Conservation (phyloP, 1,140 invertebrate species). For the Drosophila aff. region DNA sequence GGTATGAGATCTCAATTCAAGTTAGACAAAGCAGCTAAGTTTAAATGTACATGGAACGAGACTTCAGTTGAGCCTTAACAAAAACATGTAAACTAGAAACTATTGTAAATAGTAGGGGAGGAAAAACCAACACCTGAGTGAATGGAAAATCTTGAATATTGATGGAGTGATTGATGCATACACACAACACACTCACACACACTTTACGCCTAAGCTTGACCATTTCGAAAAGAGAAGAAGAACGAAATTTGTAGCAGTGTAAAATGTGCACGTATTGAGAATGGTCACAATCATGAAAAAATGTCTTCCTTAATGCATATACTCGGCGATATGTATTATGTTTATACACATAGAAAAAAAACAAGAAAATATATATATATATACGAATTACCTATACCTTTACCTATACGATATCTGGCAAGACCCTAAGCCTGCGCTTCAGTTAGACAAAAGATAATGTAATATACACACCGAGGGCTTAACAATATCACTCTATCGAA, state of each 20-base stretch:
- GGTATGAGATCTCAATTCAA: slow-evolving; percentile 15
- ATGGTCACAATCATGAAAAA: slow-evolving; percentile 85
- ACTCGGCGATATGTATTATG: slow-evolving; percentile 74
- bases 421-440: slow-evolving; percentile 67
- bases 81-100: slow-evolving; percentile 46
- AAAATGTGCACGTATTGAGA: slow-evolving; percentile 55
- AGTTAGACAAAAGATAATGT: slow-evolving; percentile 56
- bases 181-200: slow-evolving; percentile 34
- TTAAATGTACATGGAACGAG: slow-evolving; percentile 55
- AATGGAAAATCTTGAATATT: slow-evolving; percentile 55
- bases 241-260: slow-evolving; percentile 40
- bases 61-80: slow-evolving; percentile 67
- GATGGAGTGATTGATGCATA: slow-evolving; percentile 51
- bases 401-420: slow-evolving; percentile 59
- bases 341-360: slow-evolving; percentile 62
- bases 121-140: slow-evolving; percentile 22
- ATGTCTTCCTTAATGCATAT: slow-evolving; percentile 85
- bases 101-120: slow-evolving; percentile 57
- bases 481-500: slow-evolving; percentile 44
- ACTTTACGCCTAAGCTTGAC: slow-evolving; percentile 74
- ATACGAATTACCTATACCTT: slow-evolving; percentile 44
- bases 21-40: slow-evolving; percentile 5
- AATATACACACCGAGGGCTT: slow-evolving; percentile 44
- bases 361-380: slow-evolving; percentile 31
- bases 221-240: slow-evolving; percentile 43